These are phyloP conservation scores for Acinonyx jubatus DNA, from an alignment of 2,113 vertebrate species.

Conservation along the genomic window DNA sequence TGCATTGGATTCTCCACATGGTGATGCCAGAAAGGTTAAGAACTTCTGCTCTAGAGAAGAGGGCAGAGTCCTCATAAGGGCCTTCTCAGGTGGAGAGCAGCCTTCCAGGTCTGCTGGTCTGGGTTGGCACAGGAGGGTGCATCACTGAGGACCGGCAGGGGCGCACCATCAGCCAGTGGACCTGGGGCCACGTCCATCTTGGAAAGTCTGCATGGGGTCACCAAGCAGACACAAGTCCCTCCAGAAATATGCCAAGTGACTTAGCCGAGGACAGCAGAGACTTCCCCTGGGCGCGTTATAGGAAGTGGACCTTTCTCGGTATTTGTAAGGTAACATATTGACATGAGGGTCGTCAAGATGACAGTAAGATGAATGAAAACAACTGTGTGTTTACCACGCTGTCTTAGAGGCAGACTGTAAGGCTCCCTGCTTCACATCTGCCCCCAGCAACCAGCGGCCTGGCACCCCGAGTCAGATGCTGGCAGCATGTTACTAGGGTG, in stretches of 20 bases:
- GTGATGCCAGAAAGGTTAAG: background rate
- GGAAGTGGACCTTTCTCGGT: background rate
- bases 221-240: background rate
- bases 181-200: no score
- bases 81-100: background rate
- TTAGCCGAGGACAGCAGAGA: background rate
- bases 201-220: background rate
- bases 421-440: no score
- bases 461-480: accelerated
- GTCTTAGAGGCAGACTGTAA: background rate
- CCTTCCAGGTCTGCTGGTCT: background rate
- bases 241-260: background rate
- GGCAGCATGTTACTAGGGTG: accelerated
- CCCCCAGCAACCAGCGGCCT: accelerated
- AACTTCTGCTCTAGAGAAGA: background rate
- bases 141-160: background rate
- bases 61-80: background rate
- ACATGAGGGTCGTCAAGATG: background rate
- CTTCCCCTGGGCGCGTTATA: no score
- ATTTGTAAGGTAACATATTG: background rate
- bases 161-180: accelerated
- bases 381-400: background rate
- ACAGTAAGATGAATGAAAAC: background rate
- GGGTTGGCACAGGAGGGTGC: accelerated
- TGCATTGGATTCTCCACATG: background rate